Conservation (phyloP, 2,113 vertebrate genomes). For the Scolopax mira region DNA sequence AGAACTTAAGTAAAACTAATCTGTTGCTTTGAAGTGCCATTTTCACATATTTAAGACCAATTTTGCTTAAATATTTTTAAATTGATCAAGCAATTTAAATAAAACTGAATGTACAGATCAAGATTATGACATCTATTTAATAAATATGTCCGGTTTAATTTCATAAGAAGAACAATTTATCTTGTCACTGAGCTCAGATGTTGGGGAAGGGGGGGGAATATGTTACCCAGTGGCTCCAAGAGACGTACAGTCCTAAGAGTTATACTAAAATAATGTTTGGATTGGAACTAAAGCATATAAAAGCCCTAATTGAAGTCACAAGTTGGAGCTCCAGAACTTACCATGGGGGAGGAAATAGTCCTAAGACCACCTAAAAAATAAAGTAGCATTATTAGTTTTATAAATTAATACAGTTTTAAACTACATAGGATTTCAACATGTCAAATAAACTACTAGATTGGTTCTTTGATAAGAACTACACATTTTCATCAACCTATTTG, state of each 20-base stretch:
- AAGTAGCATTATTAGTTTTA: constrained; percentile 67
- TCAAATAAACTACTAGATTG: background rate
- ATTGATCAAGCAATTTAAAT: background rate
- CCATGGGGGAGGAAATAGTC: constrained; percentile 71
- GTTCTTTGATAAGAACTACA: background rate
- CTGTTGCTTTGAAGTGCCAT: constrained; percentile 34
- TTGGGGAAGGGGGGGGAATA: constrained; percentile 51
- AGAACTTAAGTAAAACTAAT: constrained; percentile 33
- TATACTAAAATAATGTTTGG: constrained; percentile 24
- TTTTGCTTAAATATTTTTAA: background rate
- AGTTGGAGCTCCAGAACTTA: constrained; percentile 75
- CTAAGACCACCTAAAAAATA: constrained; percentile 71
- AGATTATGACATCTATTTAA: background rate
- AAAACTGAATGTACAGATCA: constrained; percentile 5
- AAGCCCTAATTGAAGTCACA: constrained; percentile 65
- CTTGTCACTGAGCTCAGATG: constrained; percentile 49
- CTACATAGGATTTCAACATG: constrained; percentile 10
- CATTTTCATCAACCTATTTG: background rate
- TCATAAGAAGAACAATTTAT: constrained; percentile 9
- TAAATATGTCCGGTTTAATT: background rate
- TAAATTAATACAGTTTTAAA: constrained; percentile 37
- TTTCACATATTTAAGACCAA: background rate
- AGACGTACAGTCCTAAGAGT: background rate
- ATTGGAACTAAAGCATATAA: constrained; percentile 64
- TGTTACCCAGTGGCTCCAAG: constrained; percentile 19